Evolutionary conservation across 2,888 invertebrate genomes (phyloP).

Genomic region (Myopa tessellatipennis): DNA sequence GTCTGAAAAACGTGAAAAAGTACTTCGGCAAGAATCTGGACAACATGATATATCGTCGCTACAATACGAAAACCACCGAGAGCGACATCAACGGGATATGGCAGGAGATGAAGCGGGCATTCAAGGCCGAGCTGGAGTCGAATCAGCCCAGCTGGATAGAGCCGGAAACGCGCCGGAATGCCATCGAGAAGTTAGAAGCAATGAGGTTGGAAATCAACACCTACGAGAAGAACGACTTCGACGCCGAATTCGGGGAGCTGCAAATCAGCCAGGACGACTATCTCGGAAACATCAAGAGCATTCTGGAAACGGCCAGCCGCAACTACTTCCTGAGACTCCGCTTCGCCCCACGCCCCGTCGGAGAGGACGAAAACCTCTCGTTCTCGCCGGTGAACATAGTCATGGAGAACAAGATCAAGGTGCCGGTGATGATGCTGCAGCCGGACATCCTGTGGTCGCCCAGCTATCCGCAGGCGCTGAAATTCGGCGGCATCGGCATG

Average conservation of each 20-base stretch:
- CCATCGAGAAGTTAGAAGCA: conserved; percentile 55
- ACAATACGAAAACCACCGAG: conserved; percentile 54
- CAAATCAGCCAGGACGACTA: conserved; percentile 50
- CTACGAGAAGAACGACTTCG: conserved; percentile 52
- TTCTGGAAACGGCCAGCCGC: background rate
- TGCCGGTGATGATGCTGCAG: conserved; percentile 60
- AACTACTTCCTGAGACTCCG: background rate
- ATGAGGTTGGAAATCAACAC: conserved; percentile 57
- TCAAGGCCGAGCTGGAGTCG: conserved; percentile 51
- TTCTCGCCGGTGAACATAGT: conserved; percentile 58
- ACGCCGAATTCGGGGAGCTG: conserved; percentile 54
- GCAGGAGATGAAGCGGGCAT: conserved; percentile 57
- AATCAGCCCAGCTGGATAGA: conserved; percentile 55
- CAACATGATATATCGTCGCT: conserved; percentile 59
- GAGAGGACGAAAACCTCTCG: conserved; percentile 50
- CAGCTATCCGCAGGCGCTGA: conserved; percentile 58
- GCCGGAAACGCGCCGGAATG: conserved; percentile 49
- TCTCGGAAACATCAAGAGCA: conserved; percentile 51
- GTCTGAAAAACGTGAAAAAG: conserved; percentile 52
- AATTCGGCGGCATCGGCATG: conserved; percentile 58
- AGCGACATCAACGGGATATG: conserved; percentile 54
- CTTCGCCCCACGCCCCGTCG: conserved; percentile 42
- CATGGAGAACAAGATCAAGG: conserved; percentile 58
- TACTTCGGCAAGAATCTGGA: conserved; percentile 62
- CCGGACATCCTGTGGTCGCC: conserved; percentile 56